Evolutionary conservation across 2,797 vertebrate species (phyloP), one percentile per base, ranked within the genome.

Genomic region (Salarias fasciatus): DNA sequence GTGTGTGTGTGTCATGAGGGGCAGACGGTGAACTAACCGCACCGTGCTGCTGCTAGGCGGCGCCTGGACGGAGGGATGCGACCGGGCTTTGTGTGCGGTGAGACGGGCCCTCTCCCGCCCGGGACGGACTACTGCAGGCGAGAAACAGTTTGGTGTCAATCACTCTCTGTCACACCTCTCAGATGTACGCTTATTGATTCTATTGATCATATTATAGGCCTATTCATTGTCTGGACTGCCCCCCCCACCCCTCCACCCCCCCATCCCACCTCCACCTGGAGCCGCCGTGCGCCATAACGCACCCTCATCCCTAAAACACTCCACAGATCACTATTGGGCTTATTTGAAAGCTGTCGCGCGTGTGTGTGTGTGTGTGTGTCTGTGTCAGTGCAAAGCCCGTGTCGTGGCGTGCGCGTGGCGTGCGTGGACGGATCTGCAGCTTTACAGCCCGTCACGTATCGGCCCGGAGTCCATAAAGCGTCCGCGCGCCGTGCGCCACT

Each of bases 21-120:
- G 88, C 90, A 91, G 86, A 87, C 90, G 89, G 87, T 90, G 90
- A 91, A 92, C 91, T 92, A 91, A 93, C 92, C 92, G 92, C 92
- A 92, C 91, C 87, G 90, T 91, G 91, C 91, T 91, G 91, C 91
- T 91, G 90, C 86, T 91, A 92, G 89, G 77, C 85, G 91, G 88
- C 85, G 88, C 82, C 84, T 90, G 86, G 91, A 88, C 83, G 77
- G 90, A 90, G 76, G 86, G 91, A 86, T 87, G 90, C 83, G 90
- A 88, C 87, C 90, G 90, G 89, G 89, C 91, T 92, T 92, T 91
- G 92, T 92, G 88, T 90, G 91, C 89, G 89, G 85, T 88, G 90
- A 92, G 89, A 91, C 89, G 92, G 88, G 87, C 91, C 89, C 89
- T 92, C 90, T 93, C 91, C 77, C 91, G 90, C 84, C 90, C 90